Conservation (phyloP, 2,888 invertebrate species). For the Zootermopsis nevadensis region DNA sequence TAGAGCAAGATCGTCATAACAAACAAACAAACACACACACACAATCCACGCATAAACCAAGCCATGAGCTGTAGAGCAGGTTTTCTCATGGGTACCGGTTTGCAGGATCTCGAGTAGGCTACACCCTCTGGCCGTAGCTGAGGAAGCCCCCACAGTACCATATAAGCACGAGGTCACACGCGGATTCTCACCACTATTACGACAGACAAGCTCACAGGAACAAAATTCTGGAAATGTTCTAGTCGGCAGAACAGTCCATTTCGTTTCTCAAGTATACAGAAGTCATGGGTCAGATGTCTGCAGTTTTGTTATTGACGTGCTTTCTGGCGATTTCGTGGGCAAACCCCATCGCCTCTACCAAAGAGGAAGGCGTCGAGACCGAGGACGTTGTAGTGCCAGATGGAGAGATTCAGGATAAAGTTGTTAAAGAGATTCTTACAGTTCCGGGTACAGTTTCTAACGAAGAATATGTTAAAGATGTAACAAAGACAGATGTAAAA, state of each 20-base stretch:
- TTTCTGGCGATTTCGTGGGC: background rate
- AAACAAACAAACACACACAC: background rate
- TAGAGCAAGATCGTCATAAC: too few relatives aligned
- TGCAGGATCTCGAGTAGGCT: background rate
- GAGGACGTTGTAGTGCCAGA: background rate
- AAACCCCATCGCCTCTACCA: background rate
- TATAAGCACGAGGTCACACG: conserved; percentile 31
- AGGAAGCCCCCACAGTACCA: conserved; percentile 23
- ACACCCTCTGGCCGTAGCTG: conserved; percentile 18
- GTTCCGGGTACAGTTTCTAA: background rate
- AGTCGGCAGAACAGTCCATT: background rate
- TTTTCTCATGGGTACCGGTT: conserved; percentile 40
- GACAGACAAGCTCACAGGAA: background rate
- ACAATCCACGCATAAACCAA: background rate
- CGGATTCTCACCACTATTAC: conserved; percentile 13
- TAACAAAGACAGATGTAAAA: background rate
- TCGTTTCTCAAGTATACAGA: background rate
- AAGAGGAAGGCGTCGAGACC: background rate
- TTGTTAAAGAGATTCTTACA: background rate
- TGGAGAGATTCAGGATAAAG: background rate
- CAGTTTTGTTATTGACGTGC: background rate
- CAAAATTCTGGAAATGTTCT: conserved; percentile 1
- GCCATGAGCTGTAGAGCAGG: conserved; percentile 7
- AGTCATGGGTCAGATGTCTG: background rate
- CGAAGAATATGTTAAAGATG: background rate